A percentile compares a stretch with the other conserved stretches of the same genome.
These are phyloP conservation scores for Reinhardtius hippoglossoides DNA, from an alignment of 2,113 vertebrate genomes.

Conservation along the genomic window DNA sequence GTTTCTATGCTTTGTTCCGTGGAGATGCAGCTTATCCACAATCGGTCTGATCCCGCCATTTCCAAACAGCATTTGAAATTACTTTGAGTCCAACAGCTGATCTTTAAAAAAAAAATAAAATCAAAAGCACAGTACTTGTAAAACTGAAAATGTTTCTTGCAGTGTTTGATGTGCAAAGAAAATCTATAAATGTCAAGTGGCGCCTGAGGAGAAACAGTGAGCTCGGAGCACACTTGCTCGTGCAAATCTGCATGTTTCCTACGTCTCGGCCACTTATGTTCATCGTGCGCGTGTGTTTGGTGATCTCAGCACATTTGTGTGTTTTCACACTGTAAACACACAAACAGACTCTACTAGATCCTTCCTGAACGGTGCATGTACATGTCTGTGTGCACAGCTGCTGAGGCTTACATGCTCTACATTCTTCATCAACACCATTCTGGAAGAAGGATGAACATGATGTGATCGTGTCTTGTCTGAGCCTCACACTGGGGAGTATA, in stretches of 20 bases:
- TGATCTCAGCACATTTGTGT: neutral
- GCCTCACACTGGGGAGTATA: neutral
- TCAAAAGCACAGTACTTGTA: too few relatives aligned
- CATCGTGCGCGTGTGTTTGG: neutral
- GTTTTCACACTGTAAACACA: too few relatives aligned
- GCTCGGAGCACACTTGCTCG: neutral
- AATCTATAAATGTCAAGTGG: neutral
- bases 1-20: neutral
- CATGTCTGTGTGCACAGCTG: slow-evolving; percentile 24
- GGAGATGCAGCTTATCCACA: neutral
- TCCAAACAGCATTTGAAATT: too few relatives aligned
- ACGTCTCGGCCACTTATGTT: neutral
- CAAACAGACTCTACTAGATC: neutral
- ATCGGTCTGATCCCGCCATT: neutral
- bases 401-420: slow-evolving; percentile 28
- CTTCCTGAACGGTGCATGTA: neutral
- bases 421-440: slow-evolving; percentile 17
- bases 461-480: neutral
- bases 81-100: too few relatives aligned
- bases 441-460: slow-evolving; percentile 2
- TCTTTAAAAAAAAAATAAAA: too few relatives aligned
- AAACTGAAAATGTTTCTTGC: too few relatives aligned
- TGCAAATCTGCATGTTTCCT: slow-evolving; percentile 7
- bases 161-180: too few relatives aligned
- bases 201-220: neutral